A percentile compares a stretch with the other conserved stretches of the same genome.
Conservation (phyloP, 2,888 invertebrate species). For the Linyphia triangularis region DNA sequence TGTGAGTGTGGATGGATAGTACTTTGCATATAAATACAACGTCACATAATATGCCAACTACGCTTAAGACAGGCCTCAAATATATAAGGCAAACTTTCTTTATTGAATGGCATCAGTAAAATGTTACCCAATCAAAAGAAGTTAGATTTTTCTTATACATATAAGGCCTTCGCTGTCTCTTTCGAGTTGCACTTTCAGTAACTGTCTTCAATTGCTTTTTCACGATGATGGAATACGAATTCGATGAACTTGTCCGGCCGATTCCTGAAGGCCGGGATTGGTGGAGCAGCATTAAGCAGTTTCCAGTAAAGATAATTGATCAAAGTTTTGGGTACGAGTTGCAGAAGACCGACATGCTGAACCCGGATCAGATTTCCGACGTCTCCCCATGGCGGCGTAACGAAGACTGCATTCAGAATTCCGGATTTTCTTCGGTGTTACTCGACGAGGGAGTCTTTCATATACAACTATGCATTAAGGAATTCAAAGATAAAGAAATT, state of each 20-base stretch:
- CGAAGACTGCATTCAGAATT: background rate
- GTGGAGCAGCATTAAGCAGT: background rate
- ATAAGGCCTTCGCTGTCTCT: no score
- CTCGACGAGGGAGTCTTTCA: background rate
- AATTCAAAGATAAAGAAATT: background rate
- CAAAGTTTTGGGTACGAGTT: conserved; percentile 32
- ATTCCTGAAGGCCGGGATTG: background rate
- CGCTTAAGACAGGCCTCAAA: no score
- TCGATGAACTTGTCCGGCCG: background rate
- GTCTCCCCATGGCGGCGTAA: background rate
- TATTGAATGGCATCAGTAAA: no score
- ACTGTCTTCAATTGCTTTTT: no score
- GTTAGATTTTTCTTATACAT: no score
- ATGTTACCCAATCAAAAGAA: no score
- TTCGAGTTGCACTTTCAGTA: no score
- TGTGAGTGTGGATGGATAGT: no score
- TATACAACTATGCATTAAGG: background rate
- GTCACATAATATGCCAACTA: no score
- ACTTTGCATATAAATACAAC: no score
- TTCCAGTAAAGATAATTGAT: conserved; percentile 4
- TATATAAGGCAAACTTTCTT: no score
- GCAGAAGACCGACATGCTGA: background rate
- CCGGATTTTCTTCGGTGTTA: background rate
- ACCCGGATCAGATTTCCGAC: background rate
- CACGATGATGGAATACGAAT: background rate